Percentiles rank a stretch among this genome's conserved stretches.
Evolutionary conservation across 1,140 invertebrate species (phyloP).

Genomic region (Euwallacea fornicatus): DNA sequence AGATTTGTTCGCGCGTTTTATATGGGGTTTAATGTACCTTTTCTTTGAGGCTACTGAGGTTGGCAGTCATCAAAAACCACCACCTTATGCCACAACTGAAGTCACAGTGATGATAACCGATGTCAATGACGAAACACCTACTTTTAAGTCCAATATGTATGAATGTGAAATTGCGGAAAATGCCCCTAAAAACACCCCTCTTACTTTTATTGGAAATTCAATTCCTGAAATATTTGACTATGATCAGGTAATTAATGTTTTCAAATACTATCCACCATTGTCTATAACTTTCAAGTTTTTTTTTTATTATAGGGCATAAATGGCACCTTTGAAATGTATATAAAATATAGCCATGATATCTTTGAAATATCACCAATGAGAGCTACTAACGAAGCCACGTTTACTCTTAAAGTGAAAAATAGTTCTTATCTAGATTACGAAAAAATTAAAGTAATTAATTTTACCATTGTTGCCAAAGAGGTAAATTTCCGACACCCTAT

Average conservation of each 20-base stretch:
- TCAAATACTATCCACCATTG: neutral
- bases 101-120: conserved; percentile 92
- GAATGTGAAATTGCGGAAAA: conserved; percentile 91
- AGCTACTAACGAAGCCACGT: conserved; percentile 90
- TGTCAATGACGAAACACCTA: conserved; percentile 91
- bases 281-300: neutral
- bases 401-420: conserved; percentile 87
- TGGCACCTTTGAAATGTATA: conserved; percentile 83
- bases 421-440: conserved; percentile 85
- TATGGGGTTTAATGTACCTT: conserved; percentile 11
- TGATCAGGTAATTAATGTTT: conserved; percentile 73
- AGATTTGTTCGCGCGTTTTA: neutral
- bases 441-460: conserved; percentile 75
- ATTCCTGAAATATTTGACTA: conserved; percentile 89
- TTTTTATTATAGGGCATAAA: conserved; percentile 74
- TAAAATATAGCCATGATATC: conserved; percentile 78
- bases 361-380: conserved; percentile 88
- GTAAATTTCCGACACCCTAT: conserved; percentile 46
- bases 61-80: conserved; percentile 60
- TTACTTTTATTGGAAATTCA: conserved; percentile 80
- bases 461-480: conserved; percentile 84
- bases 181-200: conserved; percentile 84
- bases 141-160: conserved; percentile 77
- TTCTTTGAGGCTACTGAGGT: conserved; percentile 69
- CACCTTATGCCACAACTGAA: conserved; percentile 80